Evolutionary conservation across 53 echinoderm and acorn worm genomes (phyloP).

Genomic region (Paracentrotus lividus): DNA sequence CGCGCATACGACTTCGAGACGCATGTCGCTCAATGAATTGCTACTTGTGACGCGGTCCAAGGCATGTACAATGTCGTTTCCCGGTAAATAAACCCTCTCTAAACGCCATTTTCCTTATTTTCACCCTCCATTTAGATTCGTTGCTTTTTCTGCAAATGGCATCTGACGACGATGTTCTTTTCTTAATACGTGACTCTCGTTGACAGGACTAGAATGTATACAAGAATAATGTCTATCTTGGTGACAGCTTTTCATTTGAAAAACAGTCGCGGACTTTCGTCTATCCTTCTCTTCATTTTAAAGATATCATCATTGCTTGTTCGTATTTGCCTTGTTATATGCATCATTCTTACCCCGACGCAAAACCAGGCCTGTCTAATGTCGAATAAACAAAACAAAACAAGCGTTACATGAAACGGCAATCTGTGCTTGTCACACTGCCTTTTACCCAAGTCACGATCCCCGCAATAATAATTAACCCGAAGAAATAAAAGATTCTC

Average conservation of each 20-base stretch:
- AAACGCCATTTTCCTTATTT: constrained; percentile 46
- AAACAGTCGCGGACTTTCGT: constrained; percentile 25
- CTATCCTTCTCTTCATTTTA: background rate
- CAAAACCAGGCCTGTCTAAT: constrained; percentile 4
- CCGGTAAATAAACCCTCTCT: constrained; percentile 56
- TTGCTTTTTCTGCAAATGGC: constrained; percentile 40
- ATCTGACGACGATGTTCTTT: constrained; percentile 8
- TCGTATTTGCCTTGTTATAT: constrained; percentile 39
- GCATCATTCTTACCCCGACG: constrained; percentile 11
- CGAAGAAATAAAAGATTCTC: constrained; percentile 33
- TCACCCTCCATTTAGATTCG: constrained; percentile 35
- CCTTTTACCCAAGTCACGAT: constrained; percentile 59
- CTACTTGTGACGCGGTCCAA: background rate
- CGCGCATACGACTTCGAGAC: constrained; percentile 22
- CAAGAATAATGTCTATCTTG: constrained; percentile 47
- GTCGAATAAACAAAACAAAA: constrained; percentile 38
- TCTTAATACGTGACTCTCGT: background rate
- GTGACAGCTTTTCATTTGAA: constrained; percentile 40
- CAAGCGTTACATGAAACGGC: constrained; percentile 48
- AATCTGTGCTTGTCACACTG: constrained; percentile 50
- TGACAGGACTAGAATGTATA: constrained; percentile 15
- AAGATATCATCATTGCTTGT: constrained; percentile 27
- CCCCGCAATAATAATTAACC: constrained; percentile 57
- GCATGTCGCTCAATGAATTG: constrained; percentile 38
- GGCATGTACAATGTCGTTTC: constrained; percentile 62